Evolutionary conservation across 2,113 vertebrate species (phyloP), one percentile per base, ranked within the genome.

Genomic region (Cavia aperea): DNA sequence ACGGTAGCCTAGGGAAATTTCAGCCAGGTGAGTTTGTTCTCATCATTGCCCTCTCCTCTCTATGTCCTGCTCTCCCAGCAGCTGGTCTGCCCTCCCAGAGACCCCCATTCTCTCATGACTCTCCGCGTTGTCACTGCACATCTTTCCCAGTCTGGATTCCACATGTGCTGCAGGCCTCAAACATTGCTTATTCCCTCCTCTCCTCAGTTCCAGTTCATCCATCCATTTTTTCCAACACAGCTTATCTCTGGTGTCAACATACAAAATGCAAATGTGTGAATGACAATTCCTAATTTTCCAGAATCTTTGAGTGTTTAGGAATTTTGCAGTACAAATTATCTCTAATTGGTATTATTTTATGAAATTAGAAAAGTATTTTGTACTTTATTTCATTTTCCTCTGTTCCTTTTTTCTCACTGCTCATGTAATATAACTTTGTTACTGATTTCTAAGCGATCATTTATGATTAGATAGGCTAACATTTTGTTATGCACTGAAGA

Each of bases 291-390:
- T 87, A 79, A 21, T 68, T 90, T 92, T 88, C 43, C 49, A 83
- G 63, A 91, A 91, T 60, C 19, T 73, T 89, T 92, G 46, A 92
- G 51, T 46, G 90, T 93, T 87, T 81, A 88, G 33, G 39, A 94
- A 21, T 90, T 33, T 92, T 86, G 23, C 29, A 94, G 79, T 10
- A 51, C 14, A 92, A 78, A 39, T 92, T 58, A 88, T 75, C 39
- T 73, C 10, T 83, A 87, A 62, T 29, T 85, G 86, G 31, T 29
- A n/a, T n/a, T 82, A 21, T 51, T 29, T 58, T 78, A 24, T 73
- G 23, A 90, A 58, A 82, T 93, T 82, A 43, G 58, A 81, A 81
- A 77, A 89, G 60, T 5, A 36, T 78, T 81, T 12, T 33, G 7
- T 8, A 19, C 56, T 90, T 90, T 33, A 66, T 24, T 90, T 82